Base-by-base conservation (phyloP, 2,113 vertebrate species). In the Calidris pugnax region DNA sequence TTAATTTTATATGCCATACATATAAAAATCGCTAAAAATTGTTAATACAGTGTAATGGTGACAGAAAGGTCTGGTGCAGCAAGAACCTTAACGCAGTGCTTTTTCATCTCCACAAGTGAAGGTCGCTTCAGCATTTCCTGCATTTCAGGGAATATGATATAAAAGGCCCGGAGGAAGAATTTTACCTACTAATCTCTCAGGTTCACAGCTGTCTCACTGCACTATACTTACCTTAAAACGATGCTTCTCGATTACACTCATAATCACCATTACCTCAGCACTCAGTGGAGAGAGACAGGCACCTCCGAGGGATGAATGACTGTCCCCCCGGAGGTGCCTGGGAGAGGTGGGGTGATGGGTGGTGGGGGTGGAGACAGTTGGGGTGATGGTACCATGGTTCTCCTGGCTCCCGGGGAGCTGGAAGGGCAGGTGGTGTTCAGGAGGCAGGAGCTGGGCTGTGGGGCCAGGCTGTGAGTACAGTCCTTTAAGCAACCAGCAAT, bases 1-100 rank as follows among this genome's bases (percentile, higher is more conserved):
- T 94, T 97, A 97, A 97, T 97, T 95, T 96, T 95, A 91, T 94
- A 89, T 69, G 56, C 94, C 53, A 37, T 85, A 93, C 37, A 14
- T 71, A 93, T 73, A 96, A 92, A 95, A 96, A 94, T 92, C 48
- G 53, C 84, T 90, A 88, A 92, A 96, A 96, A 93, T 89, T 96
- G 80, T 95, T 96, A 96, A 73, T 87, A 43, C 26, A 23, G 41
- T 84, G 50, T 84, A 85, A 89, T 60, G 66, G 89, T 79, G 80
- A 81, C 76, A 87, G 87, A 84, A 89, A 69, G 62, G 35, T 59
- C 94, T 93, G 87, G 48, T 71, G 59, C 69, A 59, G 20, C 43
- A 89, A 64, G 69, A 93, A 57, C 72, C 60, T 83, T 45, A 63
- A 83, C 0, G 1, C 22, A 7, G 19, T 63, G 66, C 68, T 76